These are phyloP conservation scores for Thelaira solivaga DNA, from an alignment of 2,888 invertebrate genomes.

Conservation along the genomic window DNA sequence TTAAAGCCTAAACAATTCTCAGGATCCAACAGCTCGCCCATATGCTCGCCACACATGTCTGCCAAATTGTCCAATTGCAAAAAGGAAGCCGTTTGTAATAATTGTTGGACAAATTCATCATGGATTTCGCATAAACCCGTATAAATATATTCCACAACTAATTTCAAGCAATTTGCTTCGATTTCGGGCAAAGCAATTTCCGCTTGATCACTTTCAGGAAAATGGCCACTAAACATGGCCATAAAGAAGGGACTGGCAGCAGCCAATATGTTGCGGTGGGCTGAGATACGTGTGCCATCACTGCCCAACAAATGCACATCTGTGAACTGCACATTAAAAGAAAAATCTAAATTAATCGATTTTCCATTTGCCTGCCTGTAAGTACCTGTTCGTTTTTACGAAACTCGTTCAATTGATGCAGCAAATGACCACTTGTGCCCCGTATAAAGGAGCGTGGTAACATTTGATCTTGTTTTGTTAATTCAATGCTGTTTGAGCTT, in stretches of 20 bases:
- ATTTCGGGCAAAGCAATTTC: constrained; percentile 67
- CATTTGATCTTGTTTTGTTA: constrained; percentile 53
- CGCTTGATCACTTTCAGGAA: constrained; percentile 66
- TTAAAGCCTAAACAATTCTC: constrained; percentile 68
- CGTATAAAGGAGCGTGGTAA: constrained; percentile 50
- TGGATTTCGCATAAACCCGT: constrained; percentile 65
- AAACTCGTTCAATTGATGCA: constrained; percentile 63
- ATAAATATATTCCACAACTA: constrained; percentile 67
- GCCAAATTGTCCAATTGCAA: constrained; percentile 66
- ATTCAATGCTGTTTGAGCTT: constrained; percentile 41
- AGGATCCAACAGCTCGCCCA: constrained; percentile 64
- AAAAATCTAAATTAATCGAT: neutral
- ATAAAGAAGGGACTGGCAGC: constrained; percentile 68
- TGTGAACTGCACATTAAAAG: constrained; percentile 64
- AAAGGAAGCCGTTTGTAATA: constrained; percentile 66
- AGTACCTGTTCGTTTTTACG: constrained; percentile 63
- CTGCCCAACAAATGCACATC: constrained; percentile 65
- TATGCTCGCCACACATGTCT: constrained; percentile 65
- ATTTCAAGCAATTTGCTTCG: constrained; percentile 63
- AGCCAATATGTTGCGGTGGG: constrained; percentile 67
- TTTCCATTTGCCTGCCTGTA: neutral
- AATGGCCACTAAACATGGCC: constrained; percentile 68
- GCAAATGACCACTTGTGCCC: constrained; percentile 52
- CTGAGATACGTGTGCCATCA: constrained; percentile 62
- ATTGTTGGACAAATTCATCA: constrained; percentile 64